Percentiles rank a stretch among this genome's conserved stretches.
Conservation (phyloP, 2,113 vertebrate genomes). For the Poeciliopsis prolifica region DNA sequence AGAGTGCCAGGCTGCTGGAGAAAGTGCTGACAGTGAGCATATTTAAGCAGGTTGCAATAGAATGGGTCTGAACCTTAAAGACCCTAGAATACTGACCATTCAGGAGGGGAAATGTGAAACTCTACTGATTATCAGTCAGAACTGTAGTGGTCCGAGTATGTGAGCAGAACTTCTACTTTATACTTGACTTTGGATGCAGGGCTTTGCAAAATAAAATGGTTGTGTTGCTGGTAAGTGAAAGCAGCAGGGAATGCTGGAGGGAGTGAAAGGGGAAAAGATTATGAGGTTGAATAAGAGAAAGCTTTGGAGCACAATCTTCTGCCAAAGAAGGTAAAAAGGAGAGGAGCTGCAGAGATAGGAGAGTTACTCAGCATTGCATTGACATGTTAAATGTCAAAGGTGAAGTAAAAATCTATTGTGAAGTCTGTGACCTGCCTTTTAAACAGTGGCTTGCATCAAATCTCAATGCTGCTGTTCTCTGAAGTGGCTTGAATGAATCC, state of each 20-base stretch:
- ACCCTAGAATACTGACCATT: constrained; percentile 49
- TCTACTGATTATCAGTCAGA: constrained; percentile 36
- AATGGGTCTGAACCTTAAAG: constrained; percentile 60
- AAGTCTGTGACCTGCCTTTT: constrained; percentile 50
- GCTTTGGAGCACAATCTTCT: constrained; percentile 44
- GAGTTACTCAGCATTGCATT: constrained; percentile 56
- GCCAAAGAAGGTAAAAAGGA: constrained; percentile 72
- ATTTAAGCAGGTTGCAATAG: constrained; percentile 75
- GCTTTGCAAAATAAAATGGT: constrained; percentile 67
- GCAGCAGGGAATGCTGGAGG: constrained; percentile 4
- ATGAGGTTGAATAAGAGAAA: constrained; percentile 32
- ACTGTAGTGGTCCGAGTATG: constrained; percentile 15
- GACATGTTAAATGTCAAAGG: constrained; percentile 69
- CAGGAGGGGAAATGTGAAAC: constrained; percentile 15
- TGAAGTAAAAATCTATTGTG: constrained; percentile 68
- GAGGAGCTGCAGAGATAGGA: constrained; percentile 44
- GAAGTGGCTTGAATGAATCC: constrained; percentile 23
- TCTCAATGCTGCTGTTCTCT: constrained; percentile 24
- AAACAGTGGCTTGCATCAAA: constrained; percentile 40
- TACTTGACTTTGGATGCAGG: constrained; percentile 76
- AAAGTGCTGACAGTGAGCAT: constrained; percentile 82
- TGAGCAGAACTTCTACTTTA: constrained; percentile 63
- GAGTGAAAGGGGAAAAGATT: constrained; percentile 31
- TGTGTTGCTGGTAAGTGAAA: constrained; percentile 46
- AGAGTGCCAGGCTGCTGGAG: constrained; percentile 73